Base-by-base conservation (phyloP, 2,888 invertebrate genomes). In the Hypercompe scribonia region DNA sequence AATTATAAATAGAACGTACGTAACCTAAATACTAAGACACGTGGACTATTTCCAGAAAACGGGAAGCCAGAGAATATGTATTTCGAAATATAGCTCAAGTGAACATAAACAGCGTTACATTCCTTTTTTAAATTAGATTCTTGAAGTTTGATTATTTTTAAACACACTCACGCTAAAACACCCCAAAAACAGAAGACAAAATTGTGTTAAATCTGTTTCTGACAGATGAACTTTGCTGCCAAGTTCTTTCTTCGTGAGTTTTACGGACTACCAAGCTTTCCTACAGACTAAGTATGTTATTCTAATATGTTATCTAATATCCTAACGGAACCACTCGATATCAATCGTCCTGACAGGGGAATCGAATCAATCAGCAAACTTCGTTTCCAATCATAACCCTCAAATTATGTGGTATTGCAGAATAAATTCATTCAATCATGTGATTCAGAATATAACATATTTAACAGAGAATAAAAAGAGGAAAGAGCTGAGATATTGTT, bases 21-120 rank as follows among this genome's bases (percentile, higher is more conserved):
- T 92, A 94, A 94, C 95, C 94, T 88, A 92, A 92, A 95, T 95
- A 89, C 92, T 84, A 83, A 83, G 86, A 89, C 89, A 92, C 90
- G 90, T 90, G 90, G 89, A 90, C 91, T 93, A 94, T 94, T 94
- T 93, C 88, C 90, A 93, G 90, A 90, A 89, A 87, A 88, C 87
- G 81, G 89, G 86, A 90, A 91, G 88, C 90, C 90, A 90, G 88
- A 88, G 88, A 92, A 93, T 93, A 92, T 93, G 90, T 83, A 87
- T 92, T 90, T 90, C 85, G 90, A 92, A 93, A 94, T 90, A 92
- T 63, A 18, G 21, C 42, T 28, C 24, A 39, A 31, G 31, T 31
- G 7, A 46, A 42, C 50, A 46, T 66, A 58, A 7, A 31, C 36
- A 81, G 73, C 68, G 72, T 39, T 21, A 39, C 39, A 33, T 61